Base-by-base conservation (phyloP, 2,113 vertebrate genomes). In the Nettapus auritus region DNA sequence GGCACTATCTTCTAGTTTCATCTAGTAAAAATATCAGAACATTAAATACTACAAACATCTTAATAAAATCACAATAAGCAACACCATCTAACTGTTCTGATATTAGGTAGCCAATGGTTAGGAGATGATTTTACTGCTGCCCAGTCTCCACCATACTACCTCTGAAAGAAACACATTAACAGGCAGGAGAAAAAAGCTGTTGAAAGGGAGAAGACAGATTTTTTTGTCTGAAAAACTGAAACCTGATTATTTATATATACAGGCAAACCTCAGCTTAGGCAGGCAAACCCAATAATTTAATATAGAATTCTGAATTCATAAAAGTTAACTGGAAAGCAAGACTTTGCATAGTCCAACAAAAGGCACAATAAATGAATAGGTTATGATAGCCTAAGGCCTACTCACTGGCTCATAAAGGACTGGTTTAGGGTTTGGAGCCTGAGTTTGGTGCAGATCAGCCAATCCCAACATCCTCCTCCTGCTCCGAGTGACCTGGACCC, bases 151-250 rank as follows among this genome's bases (percentile, higher is more conserved):
- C 52, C 33, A 26, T 12, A 42, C 2, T 21, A 46, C 55, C 14
- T 84, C 40, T 68, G 69, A 88, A 95, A 78, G 48, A 84, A 81
- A 84, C 3, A 2, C 4, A 10, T 55, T 71, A 71, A 63, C 31
- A 69, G 16, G 20, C 78, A 82, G 4, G 11, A 19, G 33, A 0
- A 0, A 3, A 29, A 42, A 40, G 5, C 4, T 62, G 16, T 53
- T 74, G 5, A 55, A 60, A 86, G 16, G 6, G 10, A 59, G 15
- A 90, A 59, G 22, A 33, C 8, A 83, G 22, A 9, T 31, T 70
- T 71, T 86, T 77, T 31, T 82, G 14, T 42, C 22, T 78, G 22
- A 56, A 42, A 80, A 82, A 64, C 17, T 62, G 22, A 73, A 62
- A 55, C 11, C 8, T 77, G 2, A 9, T 76, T 64, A 29, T 77